Evolutionary conservation across 2,888 invertebrate species (phyloP), one percentile per base, ranked within the genome.

Genomic region (Orthonychiurus folsomi): DNA sequence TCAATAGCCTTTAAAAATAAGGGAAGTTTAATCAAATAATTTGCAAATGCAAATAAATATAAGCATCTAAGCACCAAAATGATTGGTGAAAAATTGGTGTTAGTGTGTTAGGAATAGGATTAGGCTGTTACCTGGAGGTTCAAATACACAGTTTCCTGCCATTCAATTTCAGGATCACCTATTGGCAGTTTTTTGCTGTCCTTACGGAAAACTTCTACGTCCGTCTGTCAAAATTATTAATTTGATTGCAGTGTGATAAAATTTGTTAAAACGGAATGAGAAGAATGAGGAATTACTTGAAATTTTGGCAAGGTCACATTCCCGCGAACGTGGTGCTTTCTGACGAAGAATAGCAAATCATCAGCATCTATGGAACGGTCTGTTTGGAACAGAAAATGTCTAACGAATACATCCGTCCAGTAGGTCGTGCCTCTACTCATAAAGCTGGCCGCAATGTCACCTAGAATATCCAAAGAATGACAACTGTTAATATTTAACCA

Each of bases 101-200:
- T n/a, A n/a, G n/a, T n/a, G n/a, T n/a, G n/a, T n/a, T n/a, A n/a
- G n/a, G n/a, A n/a, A n/a, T n/a, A n/a, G n/a, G n/a, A n/a, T n/a
- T 5, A n/a, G n/a, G n/a, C n/a, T n/a, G n/a, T n/a, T n/a, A n/a
- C n/a, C n/a, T 66, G 60, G n/a, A 67, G 57, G 50, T 67, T 67
- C 9, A 67, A 65, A 56, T 65, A 67, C 15, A 67, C 66, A 12
- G 66, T 66, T 27, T 60, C 59, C 50, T 59, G 23, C 59, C 59
- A 59, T 25, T 81, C 50, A 74, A 96, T 88, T 76, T 91, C 91
- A 53, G 90, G 89, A 81, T 97, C 95, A 65, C 93, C 93, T 75
- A 95, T 89, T 59, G 97, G 97, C 75, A 96, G 81, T 79, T 95
- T 94, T 76, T 93, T 88, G 75, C 95, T 95, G 79, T 95, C 94